A percentile compares a stretch with the other conserved stretches of the same genome.
These are phyloP conservation scores for Oppia nitens DNA, from an alignment of 1,140 invertebrate species.

Conservation along the genomic window DNA sequence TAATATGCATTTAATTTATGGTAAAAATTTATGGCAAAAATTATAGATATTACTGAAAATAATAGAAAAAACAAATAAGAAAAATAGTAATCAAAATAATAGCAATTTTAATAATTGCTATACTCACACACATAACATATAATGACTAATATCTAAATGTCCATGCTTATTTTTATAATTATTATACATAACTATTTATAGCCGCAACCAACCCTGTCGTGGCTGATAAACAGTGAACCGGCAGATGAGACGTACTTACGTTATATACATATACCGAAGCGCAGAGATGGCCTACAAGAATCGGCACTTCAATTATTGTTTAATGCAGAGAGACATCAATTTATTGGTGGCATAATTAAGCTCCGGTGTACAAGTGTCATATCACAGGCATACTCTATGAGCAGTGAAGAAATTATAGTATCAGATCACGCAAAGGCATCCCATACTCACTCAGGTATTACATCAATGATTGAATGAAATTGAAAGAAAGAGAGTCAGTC, in stretches of 20 bases:
- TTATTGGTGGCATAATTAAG: conserved; percentile 20
- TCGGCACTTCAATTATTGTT: conserved; percentile 18
- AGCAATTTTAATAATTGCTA: no score
- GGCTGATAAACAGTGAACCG: conserved; percentile 9
- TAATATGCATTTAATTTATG: no score
- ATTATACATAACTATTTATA: no score
- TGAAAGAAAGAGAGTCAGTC: no score
- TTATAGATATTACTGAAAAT: no score
- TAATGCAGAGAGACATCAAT: conserved; percentile 17
- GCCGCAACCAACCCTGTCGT: not conserved
- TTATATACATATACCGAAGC: not conserved
- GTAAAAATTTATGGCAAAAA: no score
- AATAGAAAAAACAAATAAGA: no score
- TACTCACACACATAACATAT: no score
- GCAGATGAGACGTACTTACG: not conserved
- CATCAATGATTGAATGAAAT: no score
- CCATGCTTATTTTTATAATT: no score
- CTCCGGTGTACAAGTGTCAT: conserved; percentile 20
- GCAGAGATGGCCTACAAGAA: conserved; percentile 12
- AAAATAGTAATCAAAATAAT: no score
- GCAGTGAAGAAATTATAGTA: conserved; percentile 22
- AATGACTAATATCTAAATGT: no score
- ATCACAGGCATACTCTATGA: conserved; percentile 22
- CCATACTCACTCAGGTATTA: not conserved
- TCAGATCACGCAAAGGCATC: conserved; percentile 14